These are phyloP conservation scores for Asobara japonica DNA, from an alignment of 1,140 invertebrate genomes.

Conservation along the genomic window DNA sequence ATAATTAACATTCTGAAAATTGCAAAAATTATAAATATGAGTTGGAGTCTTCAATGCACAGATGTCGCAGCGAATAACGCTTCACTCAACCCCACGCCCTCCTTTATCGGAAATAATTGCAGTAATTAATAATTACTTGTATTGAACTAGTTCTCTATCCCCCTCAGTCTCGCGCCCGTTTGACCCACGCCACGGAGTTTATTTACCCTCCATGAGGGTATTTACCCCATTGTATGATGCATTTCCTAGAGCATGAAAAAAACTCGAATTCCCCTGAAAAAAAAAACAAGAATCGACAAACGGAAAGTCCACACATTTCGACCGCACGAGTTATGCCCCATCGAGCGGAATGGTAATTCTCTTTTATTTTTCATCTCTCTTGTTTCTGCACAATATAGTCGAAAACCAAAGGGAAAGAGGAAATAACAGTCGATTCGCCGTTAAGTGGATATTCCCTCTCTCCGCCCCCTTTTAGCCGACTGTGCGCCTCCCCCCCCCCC, in stretches of 20 bases:
- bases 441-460: constrained; percentile 33
- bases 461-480: neutral
- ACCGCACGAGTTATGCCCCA: constrained; percentile 24
- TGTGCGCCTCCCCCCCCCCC: neutral
- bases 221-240: neutral
- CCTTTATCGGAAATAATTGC: neutral
- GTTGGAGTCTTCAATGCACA: too few species aligned
- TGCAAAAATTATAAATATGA: too few species aligned
- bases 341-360: constrained; percentile 32
- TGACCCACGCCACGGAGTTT: neutral
- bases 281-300: constrained; percentile 5
- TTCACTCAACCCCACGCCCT: too few species aligned
- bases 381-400: neutral
- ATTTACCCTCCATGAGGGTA: neutral
- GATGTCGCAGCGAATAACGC: too few species aligned
- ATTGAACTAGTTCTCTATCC: neutral
- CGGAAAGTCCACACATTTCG: constrained; percentile 16
- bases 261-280: neutral
- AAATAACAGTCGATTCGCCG: constrained; percentile 28
- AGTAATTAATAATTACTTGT: neutral
- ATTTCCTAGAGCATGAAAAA: neutral
- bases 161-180: neutral
- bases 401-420: constrained; percentile 21
- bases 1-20: too few species aligned
- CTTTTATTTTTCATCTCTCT: constrained; percentile 26